phyloP scores from a whole-genome alignment of 2,797 vertebrate species.

The Enteromius viviparus region DNA sequence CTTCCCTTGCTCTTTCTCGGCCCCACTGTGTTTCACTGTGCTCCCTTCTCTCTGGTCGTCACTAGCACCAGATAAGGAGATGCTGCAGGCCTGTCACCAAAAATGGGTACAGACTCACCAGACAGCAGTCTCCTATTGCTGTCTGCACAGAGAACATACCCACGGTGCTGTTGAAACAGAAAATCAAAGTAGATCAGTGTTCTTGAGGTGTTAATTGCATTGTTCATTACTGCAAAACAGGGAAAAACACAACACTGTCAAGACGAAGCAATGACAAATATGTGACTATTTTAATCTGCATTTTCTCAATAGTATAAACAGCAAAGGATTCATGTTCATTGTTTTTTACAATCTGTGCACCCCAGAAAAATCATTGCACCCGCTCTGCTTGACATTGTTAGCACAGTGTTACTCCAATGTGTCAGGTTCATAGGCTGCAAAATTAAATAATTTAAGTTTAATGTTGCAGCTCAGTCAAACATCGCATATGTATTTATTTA shows the following conservation, averaged over 20 bases:
- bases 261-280: neutral
- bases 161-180: constrained; percentile 59
- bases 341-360: neutral
- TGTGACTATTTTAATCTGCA: neutral
- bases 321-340: neutral
- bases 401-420: neutral
- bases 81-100: constrained; percentile 58
- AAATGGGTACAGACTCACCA: constrained; percentile 55
- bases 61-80: constrained; percentile 64
- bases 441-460: neutral
- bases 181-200: constrained; percentile 64
- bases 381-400: neutral
- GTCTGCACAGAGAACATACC: constrained; percentile 45
- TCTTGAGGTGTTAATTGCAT: constrained; percentile 67
- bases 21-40: constrained; percentile 39
- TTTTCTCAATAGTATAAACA: neutral
- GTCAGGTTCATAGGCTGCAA: neutral
- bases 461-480: neutral
- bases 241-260: constrained; percentile 51
- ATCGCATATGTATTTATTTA: neutral
- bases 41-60: constrained; percentile 52
- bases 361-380: constrained; percentile 7
- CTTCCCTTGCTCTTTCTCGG: constrained; percentile 48
- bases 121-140: constrained; percentile 20
- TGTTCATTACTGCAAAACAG: constrained; percentile 64